phyloP scores from a whole-genome alignment of 2,888 invertebrate genomes.

The Chrysolina oricalcia region DNA sequence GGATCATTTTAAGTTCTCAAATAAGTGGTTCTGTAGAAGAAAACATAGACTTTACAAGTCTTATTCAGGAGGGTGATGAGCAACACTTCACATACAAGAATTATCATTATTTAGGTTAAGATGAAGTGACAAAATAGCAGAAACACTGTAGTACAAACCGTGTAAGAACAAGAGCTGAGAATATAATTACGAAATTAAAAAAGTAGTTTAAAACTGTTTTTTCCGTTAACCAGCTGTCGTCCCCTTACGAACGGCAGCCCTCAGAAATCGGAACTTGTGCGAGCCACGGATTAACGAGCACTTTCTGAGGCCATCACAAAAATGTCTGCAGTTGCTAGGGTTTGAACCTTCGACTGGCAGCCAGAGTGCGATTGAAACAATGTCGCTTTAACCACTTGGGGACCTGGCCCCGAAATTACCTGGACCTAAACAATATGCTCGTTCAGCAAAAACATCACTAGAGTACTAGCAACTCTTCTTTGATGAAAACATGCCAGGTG shows the following conservation, averaged over 20 bases:
- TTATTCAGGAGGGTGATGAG: constrained; percentile 18
- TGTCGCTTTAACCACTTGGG: too few relatives aligned
- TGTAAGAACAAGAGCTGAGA: constrained; percentile 29
- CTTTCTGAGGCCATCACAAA: too few relatives aligned
- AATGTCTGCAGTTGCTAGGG: too few relatives aligned
- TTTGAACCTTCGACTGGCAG: too few relatives aligned
- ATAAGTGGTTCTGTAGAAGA: constrained; percentile 25
- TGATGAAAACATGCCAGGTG: constrained; percentile 17
- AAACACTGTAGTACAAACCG: constrained; percentile 27
- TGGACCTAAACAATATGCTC: constrained; percentile 30
- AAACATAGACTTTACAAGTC: constrained; percentile 23
- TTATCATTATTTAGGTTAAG: constrained; percentile 6
- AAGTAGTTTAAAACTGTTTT: too few relatives aligned
- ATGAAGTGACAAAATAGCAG: constrained; percentile 17
- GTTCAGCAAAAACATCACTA: constrained; percentile 8
- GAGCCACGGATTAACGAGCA: too few relatives aligned
- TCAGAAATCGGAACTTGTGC: too few relatives aligned
- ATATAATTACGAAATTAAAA: constrained; percentile 33
- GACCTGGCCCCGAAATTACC: too few relatives aligned
- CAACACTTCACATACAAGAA: constrained; percentile 13
- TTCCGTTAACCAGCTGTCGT: too few relatives aligned
- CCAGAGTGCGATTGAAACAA: too few relatives aligned
- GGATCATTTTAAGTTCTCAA: constrained; percentile 22
- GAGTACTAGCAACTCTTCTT: constrained; percentile 28
- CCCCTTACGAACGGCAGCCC: too few relatives aligned